Evolutionary conservation across 2,797 vertebrate species (phyloP).

Genomic region (Poliocrania exsul): DNA sequence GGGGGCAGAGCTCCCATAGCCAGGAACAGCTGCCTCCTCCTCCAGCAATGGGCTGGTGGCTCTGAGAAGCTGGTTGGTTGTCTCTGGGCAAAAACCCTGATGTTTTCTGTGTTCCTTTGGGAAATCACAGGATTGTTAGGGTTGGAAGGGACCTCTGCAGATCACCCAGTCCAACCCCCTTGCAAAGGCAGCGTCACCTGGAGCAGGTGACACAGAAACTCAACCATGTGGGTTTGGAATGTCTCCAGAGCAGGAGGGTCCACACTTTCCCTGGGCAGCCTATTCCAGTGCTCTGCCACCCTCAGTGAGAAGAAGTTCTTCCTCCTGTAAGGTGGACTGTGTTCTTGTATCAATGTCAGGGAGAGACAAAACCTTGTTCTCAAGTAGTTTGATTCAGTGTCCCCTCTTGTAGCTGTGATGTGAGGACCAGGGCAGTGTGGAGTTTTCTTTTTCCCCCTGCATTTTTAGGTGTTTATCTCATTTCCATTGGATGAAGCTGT

Average conservation of each 20-base stretch:
- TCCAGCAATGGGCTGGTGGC: not conserved
- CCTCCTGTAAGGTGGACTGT: not conserved
- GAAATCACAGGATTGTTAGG: not conserved
- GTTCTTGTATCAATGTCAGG: rapidly evolving
- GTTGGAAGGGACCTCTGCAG: not conserved
- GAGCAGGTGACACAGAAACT: not conserved
- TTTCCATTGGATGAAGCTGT: not conserved
- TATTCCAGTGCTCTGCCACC: not conserved
- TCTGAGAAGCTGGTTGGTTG: not conserved
- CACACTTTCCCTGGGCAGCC: not conserved
- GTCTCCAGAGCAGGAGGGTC: not conserved
- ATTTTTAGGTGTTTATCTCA: not conserved
- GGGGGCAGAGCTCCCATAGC: too few species aligned
- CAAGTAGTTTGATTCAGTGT: not conserved
- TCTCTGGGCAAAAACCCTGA: not conserved
- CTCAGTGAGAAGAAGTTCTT: not conserved
- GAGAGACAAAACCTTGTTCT: not conserved
- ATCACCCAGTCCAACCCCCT: not conserved
- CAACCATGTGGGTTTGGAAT: not conserved
- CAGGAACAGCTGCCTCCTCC: not conserved
- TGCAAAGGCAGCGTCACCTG: not conserved
- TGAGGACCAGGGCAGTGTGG: not conserved
- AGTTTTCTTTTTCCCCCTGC: not conserved
- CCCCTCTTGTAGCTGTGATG: not conserved
- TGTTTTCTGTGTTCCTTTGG: not conserved